Evolutionary conservation across 37 sponge, comb jelly and placozoan genomes (phyloP).

Genomic region (Petrosia ficiformis): DNA sequence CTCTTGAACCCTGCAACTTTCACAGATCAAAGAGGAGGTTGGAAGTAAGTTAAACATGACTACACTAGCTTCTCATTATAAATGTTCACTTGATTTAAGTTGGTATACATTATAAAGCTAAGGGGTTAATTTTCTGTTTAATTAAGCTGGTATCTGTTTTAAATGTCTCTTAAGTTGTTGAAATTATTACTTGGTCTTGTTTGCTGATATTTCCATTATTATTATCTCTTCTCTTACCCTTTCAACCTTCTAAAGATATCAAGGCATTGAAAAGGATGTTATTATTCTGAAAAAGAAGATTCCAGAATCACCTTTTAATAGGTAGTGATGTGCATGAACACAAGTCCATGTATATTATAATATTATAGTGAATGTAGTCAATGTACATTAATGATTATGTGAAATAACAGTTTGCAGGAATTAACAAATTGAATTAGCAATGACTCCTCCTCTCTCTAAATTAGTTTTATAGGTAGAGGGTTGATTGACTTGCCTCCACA

Average conservation of each 20-base stretch:
- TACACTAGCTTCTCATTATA: no score
- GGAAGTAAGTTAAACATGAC: constrained; percentile 46
- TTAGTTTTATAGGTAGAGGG: constrained; percentile 73
- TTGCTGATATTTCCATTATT: not conserved
- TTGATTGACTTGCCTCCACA: constrained; percentile 60
- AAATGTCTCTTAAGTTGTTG: no score
- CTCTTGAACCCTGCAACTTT: constrained; percentile 40
- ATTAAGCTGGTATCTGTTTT: no score
- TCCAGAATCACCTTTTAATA: constrained; percentile 25
- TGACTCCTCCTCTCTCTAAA: not conserved
- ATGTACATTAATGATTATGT: not conserved
- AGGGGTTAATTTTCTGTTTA: no score
- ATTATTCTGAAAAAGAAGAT: constrained; percentile 51
- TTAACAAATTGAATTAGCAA: not conserved
- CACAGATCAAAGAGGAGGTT: constrained; percentile 37
- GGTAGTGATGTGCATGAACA: constrained; percentile 19
- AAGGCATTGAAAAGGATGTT: constrained; percentile 57
- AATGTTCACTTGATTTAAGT: no score
- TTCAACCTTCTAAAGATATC: no score
- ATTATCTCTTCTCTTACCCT: no score
- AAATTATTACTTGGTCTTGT: not conserved
- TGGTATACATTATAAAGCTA: no score
- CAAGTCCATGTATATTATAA: not conserved
- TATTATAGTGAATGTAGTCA: not conserved
- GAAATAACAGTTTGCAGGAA: not conserved